Base-by-base conservation (phyloP, 2,797 vertebrate species). In the Alca torda region DNA sequence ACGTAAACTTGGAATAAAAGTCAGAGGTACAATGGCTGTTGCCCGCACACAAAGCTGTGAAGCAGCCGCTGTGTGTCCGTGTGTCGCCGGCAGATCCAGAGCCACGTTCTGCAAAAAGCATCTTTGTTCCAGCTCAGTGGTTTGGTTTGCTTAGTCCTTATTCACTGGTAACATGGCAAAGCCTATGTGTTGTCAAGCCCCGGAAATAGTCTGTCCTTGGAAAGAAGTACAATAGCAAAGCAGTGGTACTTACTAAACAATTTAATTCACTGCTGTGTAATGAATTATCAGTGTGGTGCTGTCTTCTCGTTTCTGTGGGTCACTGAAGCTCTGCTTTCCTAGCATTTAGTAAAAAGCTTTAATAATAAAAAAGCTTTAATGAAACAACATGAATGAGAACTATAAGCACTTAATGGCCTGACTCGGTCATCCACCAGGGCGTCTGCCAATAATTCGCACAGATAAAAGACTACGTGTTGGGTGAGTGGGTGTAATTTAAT, bases 1-100 rank as follows among this genome's bases (percentile, higher is more conserved):
- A 26, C 11, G 6, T 84, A 39, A 69, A 20, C 65, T 57, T 13
- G 24, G 25, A 41, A 5, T 64, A 5, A 16, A 53, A 83, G 86
- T 21, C 56, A 6, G 14, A 94, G 91, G 86, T 33, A 12, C 4
- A 4, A 2, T 6, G 57, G 80, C 30, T 26, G 60, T 3, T 67
- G 54, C 30, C 31, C 1, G 4, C 59, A 10, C 15, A 3, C 25
- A 9, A 3, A 10, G 72, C 45, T 37, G 35, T 6, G 50, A 20
- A 5, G 25, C 11, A 3, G 70, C 31, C 7, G 0, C 50, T 7
- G 45, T 10, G 0, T 3, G 1, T 30, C 28, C 1, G 0, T 8
- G 31, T 24, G 51, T 25, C 2, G 3, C 64, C 26, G 17, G 1
- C n/a, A 1, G 73, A 35, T 20, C 31, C 30, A 5, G 54, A 16